Conservation (phyloP, 2,113 vertebrate species). For the Panthera leo region DNA sequence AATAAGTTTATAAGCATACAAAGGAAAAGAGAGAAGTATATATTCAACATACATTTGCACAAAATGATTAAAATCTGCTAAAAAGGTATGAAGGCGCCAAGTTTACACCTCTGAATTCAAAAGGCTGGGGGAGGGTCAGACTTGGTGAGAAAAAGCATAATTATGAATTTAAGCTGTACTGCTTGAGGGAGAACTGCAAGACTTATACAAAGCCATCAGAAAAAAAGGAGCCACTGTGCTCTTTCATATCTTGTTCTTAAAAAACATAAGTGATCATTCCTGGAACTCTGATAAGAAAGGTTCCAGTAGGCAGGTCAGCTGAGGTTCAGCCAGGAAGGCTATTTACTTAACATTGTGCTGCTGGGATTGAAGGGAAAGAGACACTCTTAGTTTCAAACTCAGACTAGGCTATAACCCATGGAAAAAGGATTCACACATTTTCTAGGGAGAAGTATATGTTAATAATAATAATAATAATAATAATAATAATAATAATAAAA, state of each 20-base stretch:
- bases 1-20: neutral
- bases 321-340: constrained; percentile 54
- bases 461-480: neutral
- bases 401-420: neutral
- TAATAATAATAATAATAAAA: neutral
- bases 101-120: neutral
- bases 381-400: neutral
- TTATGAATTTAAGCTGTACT: neutral
- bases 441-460: neutral
- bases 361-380: neutral
- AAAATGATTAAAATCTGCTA: neutral
- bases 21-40: neutral
- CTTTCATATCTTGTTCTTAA: constrained; percentile 51
- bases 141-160: neutral
- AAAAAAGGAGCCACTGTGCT: neutral
- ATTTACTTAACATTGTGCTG: constrained; percentile 21
- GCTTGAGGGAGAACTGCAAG: neutral
- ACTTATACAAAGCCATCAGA: neutral
- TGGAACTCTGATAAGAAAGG: constrained; percentile 65
- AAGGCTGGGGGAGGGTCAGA: neutral
- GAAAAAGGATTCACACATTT: neutral
- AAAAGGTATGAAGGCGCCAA: neutral
- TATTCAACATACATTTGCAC: neutral
- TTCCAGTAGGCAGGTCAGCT: constrained; percentile 62
- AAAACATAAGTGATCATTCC: constrained; percentile 54